Percentiles rank a stretch among this genome's conserved stretches.
phyloP scores from a whole-genome alignment of 2,113 vertebrate species.

The Verasper variegatus region DNA sequence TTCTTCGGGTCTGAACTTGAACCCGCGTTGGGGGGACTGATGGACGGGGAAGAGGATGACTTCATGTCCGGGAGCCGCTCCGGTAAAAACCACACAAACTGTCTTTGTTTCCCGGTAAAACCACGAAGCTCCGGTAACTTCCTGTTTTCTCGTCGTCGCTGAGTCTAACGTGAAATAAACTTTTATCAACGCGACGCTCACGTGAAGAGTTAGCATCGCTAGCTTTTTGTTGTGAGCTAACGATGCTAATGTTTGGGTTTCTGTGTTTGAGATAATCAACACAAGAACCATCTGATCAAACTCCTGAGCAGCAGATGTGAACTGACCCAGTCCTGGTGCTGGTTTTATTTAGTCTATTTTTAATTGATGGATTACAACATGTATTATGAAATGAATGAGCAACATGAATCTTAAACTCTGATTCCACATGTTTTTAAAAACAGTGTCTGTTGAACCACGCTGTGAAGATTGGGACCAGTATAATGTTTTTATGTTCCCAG shows the following conservation, averaged over 20 bases:
- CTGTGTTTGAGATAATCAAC: too few species aligned
- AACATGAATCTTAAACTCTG: too few species aligned
- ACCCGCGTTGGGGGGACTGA: conserved; percentile 30
- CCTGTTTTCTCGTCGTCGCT: not conserved
- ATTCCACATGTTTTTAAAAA: too few species aligned
- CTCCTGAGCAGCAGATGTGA: too few species aligned
- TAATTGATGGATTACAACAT: too few species aligned
- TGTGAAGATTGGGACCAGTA: too few species aligned
- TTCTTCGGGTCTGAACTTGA: not conserved
- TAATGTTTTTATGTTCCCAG: too few species aligned
- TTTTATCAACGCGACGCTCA: not conserved
- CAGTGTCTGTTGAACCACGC: too few species aligned
- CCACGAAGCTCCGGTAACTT: not conserved
- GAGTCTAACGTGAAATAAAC: not conserved
- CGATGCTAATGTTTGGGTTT: not conserved
- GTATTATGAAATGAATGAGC: too few species aligned
- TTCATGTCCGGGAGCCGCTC: conserved; percentile 74
- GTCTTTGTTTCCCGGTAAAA: not conserved
- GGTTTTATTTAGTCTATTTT: too few species aligned
- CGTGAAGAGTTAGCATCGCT: not conserved
- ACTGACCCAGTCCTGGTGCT: too few species aligned
- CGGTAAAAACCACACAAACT: conserved; percentile 54
- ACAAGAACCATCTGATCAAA: too few species aligned
- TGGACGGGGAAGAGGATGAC: conserved; percentile 83
- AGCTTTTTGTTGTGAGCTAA: not conserved